Evolutionary conservation across 2,797 vertebrate species (phyloP), one percentile per base, ranked within the genome.

Genomic region (Lindbergichthys nudifrons): DNA sequence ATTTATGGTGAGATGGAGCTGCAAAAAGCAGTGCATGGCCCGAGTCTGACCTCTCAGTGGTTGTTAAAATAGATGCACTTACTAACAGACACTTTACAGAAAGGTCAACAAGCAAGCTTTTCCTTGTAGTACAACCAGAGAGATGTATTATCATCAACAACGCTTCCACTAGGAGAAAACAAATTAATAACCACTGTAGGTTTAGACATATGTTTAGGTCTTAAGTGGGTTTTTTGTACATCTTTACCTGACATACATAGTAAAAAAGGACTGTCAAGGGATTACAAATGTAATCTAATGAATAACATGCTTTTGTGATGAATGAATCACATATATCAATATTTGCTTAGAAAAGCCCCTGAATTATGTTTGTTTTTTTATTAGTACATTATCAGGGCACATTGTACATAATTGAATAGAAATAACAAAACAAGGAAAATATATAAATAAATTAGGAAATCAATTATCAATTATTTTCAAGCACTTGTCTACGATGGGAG

Each of bases 41-140:
- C 13, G 10, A 54, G 65, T 58, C 75, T 81, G 80, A 87, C 81
- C 88, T 62, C 77, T 85, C 54, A 45, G 63, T 65, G 32, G 32
- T 73, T 81, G 75, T 66, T 62, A 66, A 82, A 85, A 84, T 70
- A 73, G 50, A 86, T 75, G 71, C 76, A 85, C 75, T 72, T 42
- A 46, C 79, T 63, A 65, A 52, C 57, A 70, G 70, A 72, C 73
- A 66, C 77, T 64, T 85, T 71, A 83, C 26, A 57, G 62, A 51
- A 62, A 68, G 71, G 63, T 46, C n/a, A 70, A 66, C 26, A 72
- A 84, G 47, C 48, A 84, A 79, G 69, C 71, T 81, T 68, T 70
- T 89, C 80, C 87, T 53, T 14, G 4, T 77, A 51, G 58, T 47
- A 67, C 6, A 46, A 64, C 42, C 32, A 78, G 62, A 66, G 36